phyloP scores from a whole-genome alignment of 2,797 vertebrate genomes.

The Chrysocyon brachyurus region DNA sequence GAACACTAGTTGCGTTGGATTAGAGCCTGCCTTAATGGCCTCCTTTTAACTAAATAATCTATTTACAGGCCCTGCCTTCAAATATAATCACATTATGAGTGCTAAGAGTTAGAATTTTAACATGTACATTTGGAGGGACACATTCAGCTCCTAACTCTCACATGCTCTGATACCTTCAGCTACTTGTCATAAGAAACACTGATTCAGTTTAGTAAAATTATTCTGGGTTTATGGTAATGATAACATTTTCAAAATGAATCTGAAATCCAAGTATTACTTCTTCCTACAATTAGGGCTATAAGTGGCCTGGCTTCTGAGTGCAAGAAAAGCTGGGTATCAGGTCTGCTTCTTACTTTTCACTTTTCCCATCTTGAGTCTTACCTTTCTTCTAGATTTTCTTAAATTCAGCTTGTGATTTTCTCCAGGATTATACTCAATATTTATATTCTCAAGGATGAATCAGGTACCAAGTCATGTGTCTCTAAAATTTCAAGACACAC shows the following conservation, averaged over 20 bases:
- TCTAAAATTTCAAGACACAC: background rate
- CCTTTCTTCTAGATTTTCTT: background rate
- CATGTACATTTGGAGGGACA: background rate
- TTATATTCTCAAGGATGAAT: background rate
- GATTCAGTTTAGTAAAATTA: background rate
- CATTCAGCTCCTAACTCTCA: background rate
- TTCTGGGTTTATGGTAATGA: background rate
- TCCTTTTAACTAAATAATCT: background rate
- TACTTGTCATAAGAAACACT: background rate
- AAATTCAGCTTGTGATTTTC: background rate
- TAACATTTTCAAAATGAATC: background rate
- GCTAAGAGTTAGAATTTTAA: background rate
- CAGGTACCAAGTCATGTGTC: background rate
- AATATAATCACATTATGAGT: background rate
- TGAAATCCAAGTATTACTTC: background rate
- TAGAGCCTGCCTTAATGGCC: background rate
- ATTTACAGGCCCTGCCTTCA: background rate
- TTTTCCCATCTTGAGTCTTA: background rate
- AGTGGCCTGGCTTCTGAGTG: background rate
- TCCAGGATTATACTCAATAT: background rate
- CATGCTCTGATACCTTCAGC: background rate
- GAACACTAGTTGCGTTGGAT: background rate
- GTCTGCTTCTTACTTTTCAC: background rate
- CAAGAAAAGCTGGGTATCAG: background rate
- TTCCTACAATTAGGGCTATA: background rate